Evolutionary conservation across 2,888 invertebrate genomes (phyloP).

Genomic region (Xylocampa areola): DNA sequence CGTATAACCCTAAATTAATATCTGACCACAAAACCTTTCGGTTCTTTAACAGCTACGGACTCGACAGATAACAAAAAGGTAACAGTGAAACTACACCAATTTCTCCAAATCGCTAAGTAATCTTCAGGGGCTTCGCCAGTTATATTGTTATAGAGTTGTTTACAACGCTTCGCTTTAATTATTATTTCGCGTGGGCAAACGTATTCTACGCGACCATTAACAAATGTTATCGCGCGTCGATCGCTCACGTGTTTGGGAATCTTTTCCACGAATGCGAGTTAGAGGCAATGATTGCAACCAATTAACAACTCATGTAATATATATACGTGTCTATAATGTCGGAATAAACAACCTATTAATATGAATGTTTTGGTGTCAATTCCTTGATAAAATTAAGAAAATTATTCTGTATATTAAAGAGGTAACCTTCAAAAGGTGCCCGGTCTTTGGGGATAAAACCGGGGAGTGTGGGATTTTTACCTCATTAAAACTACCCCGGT

Average conservation of each 20-base stretch:
- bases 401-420: neutral
- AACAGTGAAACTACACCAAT: conserved; percentile 1
- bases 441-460: too few relatives aligned
- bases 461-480: too few relatives aligned
- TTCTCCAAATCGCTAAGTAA: conserved; percentile 1
- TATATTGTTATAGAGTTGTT: conserved; percentile 3
- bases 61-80: conserved; percentile 14
- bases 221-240: conserved; percentile 41
- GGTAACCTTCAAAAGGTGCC: too few relatives aligned
- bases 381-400: conserved; percentile 1
- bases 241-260: conserved; percentile 46
- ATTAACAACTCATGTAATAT: conserved; percentile 32
- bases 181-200: conserved; percentile 27
- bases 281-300: conserved; percentile 41
- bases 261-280: conserved; percentile 28
- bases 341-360: conserved; percentile 3
- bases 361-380: conserved; percentile 12
- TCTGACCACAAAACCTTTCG: too few relatives aligned
- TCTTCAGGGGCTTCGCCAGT: neutral
- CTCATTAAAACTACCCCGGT: too few relatives aligned
- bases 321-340: conserved; percentile 1
- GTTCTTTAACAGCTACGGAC: too few relatives aligned
- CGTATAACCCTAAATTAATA: too few relatives aligned
- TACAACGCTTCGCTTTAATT: conserved; percentile 37
- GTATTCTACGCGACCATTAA: conserved; percentile 13